Evolutionary conservation across 2,113 vertebrate species (phyloP).

Genomic region (Anarhynchus alexandrinus): DNA sequence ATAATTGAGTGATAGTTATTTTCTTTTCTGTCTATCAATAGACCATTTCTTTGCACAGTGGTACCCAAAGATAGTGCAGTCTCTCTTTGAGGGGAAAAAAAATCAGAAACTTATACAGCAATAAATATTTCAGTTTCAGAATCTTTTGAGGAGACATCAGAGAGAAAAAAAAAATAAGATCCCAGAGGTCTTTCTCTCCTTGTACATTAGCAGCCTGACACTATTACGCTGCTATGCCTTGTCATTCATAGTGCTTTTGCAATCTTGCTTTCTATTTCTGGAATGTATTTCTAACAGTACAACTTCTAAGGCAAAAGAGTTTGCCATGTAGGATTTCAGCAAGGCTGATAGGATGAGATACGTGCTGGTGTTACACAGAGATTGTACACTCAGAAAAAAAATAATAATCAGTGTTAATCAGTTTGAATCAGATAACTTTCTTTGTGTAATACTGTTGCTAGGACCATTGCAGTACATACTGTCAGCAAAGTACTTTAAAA

Average conservation of each 20-base stretch:
- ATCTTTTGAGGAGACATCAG: conserved; percentile 14
- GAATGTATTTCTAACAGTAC: not conserved
- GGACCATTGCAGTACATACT: not conserved
- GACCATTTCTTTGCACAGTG: not conserved
- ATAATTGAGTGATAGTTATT: not conserved
- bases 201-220: not conserved
- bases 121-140: conserved; percentile 24
- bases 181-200: not conserved
- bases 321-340: not conserved
- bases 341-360: not conserved
- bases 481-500: not conserved
- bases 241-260: not conserved
- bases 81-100: not conserved
- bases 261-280: not conserved
- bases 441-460: not conserved
- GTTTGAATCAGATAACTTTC: not conserved
- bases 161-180: conserved; percentile 11
- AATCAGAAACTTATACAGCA: not conserved
- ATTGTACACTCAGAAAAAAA: not conserved
- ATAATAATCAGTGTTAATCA: not conserved
- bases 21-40: not conserved
- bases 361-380: not conserved
- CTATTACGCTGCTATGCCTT: not conserved
- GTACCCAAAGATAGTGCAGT: not conserved
- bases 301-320: not conserved